phyloP scores from a whole-genome alignment of 2,113 vertebrate genomes.

The Syngnathoides biaculeatus region DNA sequence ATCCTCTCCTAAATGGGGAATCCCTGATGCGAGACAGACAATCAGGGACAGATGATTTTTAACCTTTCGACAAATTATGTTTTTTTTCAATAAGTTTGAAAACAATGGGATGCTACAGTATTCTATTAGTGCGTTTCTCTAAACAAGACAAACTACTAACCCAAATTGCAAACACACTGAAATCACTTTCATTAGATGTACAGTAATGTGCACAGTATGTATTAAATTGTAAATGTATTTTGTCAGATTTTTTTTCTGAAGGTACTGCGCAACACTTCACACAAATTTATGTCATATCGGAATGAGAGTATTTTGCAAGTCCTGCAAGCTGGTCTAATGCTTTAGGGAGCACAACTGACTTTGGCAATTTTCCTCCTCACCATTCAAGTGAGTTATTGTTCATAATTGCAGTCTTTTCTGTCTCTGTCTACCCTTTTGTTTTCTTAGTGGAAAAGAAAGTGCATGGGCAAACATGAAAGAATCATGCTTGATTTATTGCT shows the following conservation, averaged over 20 bases:
- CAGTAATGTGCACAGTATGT: not conserved
- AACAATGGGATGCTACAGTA: too few species aligned
- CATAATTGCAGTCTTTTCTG: slow-evolving; percentile 47
- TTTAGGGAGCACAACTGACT: not conserved
- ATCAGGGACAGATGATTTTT: too few species aligned
- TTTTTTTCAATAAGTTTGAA: too few species aligned
- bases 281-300: not conserved
- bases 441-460: not conserved
- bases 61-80: too few species aligned
- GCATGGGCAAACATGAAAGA: slow-evolving; percentile 11
- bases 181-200: not conserved
- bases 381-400: slow-evolving; percentile 54
- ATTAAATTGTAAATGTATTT: not conserved
- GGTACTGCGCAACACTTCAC: not conserved
- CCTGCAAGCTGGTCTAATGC: not conserved
- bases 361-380: slow-evolving; percentile 24
- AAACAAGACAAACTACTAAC: not conserved
- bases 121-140: not conserved
- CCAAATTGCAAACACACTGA: not conserved
- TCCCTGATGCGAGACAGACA: too few species aligned
- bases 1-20: too few species aligned
- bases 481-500: slow-evolving; percentile 9
- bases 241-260: slow-evolving; percentile 9
- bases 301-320: not conserved
- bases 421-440: slow-evolving; percentile 33